Percentiles rank a stretch among this genome's conserved stretches.
phyloP scores from a whole-genome alignment of 2,888 invertebrate species.

The Phrixothrix hirtus region DNA sequence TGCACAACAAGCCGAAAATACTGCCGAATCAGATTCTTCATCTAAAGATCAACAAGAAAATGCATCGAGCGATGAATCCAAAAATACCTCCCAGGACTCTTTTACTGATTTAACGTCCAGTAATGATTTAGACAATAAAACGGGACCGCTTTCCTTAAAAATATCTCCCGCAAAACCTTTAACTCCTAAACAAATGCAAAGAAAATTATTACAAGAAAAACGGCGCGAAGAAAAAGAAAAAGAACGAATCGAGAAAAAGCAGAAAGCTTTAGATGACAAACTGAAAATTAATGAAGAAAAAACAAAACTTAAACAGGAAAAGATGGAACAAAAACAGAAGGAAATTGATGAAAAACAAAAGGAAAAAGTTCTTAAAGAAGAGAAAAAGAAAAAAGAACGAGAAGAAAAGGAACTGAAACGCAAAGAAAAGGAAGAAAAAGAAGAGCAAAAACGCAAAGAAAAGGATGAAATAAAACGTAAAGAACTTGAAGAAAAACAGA shows the following conservation, averaged over 20 bases:
- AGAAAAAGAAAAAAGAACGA: slow-evolving; percentile 35
- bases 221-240: slow-evolving; percentile 61
- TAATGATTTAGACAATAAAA: no score
- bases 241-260: slow-evolving; percentile 46
- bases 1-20: no score
- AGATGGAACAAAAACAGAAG: slow-evolving; percentile 56
- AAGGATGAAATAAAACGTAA: slow-evolving; percentile 47
- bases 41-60: no score
- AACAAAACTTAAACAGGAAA: slow-evolving; percentile 54
- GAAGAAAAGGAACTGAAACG: slow-evolving; percentile 53
- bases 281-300: slow-evolving; percentile 55
- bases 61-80: no score
- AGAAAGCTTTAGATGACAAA: slow-evolving; percentile 47
- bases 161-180: no score
- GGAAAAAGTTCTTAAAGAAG: slow-evolving; percentile 43
- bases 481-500: slow-evolving; percentile 56
- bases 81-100: no score
- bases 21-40: no score
- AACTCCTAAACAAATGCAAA: slow-evolving; percentile 58
- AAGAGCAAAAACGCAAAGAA: slow-evolving; percentile 64
- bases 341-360: slow-evolving; percentile 60
- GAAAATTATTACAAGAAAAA: slow-evolving; percentile 62
- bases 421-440: slow-evolving; percentile 57
- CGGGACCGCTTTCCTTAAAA: no score
- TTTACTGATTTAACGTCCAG: no score